phyloP scores from a whole-genome alignment of 1,140 invertebrate genomes.

The Subanguina moxae region DNA sequence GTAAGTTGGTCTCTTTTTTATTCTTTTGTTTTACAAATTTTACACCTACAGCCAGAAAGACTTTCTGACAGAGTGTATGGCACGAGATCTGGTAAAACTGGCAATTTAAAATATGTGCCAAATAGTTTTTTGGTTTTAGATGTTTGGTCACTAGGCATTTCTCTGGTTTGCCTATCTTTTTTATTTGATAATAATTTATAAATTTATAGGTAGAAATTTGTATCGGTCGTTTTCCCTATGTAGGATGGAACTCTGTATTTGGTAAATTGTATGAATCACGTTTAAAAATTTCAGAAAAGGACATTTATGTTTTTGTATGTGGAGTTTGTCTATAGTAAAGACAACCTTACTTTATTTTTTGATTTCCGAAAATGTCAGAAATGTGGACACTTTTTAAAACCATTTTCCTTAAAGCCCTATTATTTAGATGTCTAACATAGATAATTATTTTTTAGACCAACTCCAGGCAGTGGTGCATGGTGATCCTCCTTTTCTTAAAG shows the following conservation, averaged over 20 bases:
- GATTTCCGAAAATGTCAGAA: no score
- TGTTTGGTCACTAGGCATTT: constrained; percentile 9
- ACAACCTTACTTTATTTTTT: no score
- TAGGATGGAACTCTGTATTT: constrained; percentile 10
- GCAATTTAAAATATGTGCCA: no score
- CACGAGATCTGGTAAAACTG: background rate
- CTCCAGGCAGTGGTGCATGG: constrained; percentile 10
- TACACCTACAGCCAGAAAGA: constrained; percentile 1
- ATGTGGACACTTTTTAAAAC: no score
- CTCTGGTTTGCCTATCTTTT: background rate
- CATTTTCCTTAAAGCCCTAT: no score
- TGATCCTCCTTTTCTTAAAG: background rate
- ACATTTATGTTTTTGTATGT: no score
- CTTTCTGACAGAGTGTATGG: background rate
- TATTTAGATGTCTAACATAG: no score
- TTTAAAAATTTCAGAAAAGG: background rate
- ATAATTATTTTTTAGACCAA: background rate
- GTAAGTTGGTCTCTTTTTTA: no score
- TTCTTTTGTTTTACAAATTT: background rate
- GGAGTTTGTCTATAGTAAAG: no score
- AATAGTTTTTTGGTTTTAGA: background rate
- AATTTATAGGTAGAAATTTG: constrained; percentile 10
- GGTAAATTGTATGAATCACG: background rate
- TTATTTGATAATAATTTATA: background rate
- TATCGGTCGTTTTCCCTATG: constrained; percentile 11